Conservation (phyloP, 2,113 vertebrate genomes). For the Scopus umbretta region DNA sequence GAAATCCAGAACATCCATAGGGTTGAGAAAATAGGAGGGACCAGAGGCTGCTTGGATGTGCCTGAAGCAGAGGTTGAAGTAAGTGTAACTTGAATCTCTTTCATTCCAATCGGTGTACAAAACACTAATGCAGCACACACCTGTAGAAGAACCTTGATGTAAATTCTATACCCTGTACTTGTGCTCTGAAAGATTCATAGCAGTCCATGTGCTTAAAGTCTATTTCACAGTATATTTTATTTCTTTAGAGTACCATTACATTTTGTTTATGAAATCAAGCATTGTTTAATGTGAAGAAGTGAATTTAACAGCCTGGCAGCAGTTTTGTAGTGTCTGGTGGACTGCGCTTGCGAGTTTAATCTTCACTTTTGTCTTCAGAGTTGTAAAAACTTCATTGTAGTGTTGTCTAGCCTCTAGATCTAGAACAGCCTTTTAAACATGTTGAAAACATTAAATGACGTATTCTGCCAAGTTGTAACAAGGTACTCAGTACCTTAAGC, state of each 20-base stretch:
- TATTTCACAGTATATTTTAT: not conserved
- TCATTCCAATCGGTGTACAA: not conserved
- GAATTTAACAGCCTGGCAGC: not conserved
- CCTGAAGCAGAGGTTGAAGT: not conserved
- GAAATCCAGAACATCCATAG: not conserved
- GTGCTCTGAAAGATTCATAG: not conserved
- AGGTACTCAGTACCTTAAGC: not conserved
- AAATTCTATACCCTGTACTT: not conserved
- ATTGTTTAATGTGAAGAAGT: not conserved
- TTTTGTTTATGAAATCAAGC: not conserved
- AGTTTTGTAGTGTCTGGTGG: not conserved
- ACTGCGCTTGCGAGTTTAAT: not conserved
- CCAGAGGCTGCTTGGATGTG: not conserved
- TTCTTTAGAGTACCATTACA: not conserved
- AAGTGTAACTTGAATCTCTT: not conserved
- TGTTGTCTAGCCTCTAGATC: not conserved
- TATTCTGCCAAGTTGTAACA: not conserved
- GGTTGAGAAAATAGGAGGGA: not conserved
- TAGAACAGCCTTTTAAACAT: not conserved
- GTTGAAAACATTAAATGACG: not conserved
- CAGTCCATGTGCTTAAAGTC: not conserved
- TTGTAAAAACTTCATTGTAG: not conserved
- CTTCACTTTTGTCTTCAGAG: not conserved
- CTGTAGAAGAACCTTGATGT: not conserved
- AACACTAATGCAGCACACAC: not conserved